Conservation (phyloP, 2,888 invertebrate genomes). For the Bombylius major region DNA sequence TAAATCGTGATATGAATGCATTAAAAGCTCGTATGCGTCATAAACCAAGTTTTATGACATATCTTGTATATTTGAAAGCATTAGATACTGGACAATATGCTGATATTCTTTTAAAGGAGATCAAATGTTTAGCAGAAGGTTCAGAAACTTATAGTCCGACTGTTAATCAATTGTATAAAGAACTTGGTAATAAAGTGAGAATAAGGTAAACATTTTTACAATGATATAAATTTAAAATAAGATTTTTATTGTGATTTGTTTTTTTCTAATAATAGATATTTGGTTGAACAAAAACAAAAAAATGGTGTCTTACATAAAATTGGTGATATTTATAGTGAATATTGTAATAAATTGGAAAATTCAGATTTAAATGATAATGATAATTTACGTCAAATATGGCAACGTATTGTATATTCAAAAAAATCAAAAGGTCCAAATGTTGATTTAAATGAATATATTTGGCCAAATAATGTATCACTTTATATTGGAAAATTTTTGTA, state of each 20-base stretch:
- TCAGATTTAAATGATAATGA: constrained; percentile 28
- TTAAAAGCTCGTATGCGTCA: constrained; percentile 48
- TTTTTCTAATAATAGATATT: constrained; percentile 37
- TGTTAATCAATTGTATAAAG: constrained; percentile 47
- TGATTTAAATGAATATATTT: constrained; percentile 45
- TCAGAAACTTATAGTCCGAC: constrained; percentile 71
- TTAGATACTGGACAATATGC: constrained; percentile 47
- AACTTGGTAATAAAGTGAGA: constrained; percentile 57
- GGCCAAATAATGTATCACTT: constrained; percentile 51
- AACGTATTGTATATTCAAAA: constrained; percentile 44
- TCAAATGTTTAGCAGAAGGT: constrained; percentile 56
- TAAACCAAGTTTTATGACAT: constrained; percentile 41
- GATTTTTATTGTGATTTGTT: constrained; percentile 11
- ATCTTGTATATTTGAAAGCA: constrained; percentile 61
- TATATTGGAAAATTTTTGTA: constrained; percentile 75
- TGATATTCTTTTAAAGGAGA: constrained; percentile 53
- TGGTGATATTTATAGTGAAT: constrained; percentile 45
- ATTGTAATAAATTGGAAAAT: constrained; percentile 51
- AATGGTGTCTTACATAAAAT: constrained; percentile 55
- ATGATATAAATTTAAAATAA: background rate
- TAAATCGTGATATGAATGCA: constrained; percentile 54
- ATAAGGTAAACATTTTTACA: constrained; percentile 33
- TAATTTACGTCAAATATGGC: constrained; percentile 64
- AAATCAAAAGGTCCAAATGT: constrained; percentile 43
- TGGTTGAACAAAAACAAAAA: constrained; percentile 51